A percentile compares a stretch with the other conserved stretches of the same genome.
These are phyloP conservation scores for Lutraria rhynchaena DNA, from an alignment of 1,140 invertebrate species.

Conservation along the genomic window DNA sequence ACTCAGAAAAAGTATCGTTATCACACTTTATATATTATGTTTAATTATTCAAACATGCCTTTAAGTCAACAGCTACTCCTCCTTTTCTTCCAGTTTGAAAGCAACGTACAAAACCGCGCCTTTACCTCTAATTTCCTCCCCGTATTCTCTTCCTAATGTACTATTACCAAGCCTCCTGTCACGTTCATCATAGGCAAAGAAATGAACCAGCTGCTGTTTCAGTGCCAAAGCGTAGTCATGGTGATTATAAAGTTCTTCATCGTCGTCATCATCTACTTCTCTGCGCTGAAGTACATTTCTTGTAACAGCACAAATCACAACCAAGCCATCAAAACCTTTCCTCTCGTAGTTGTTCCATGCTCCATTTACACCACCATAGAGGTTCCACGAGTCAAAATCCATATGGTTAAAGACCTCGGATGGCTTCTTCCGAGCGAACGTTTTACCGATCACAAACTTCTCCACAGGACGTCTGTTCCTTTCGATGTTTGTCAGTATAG, in stretches of 20 bases:
- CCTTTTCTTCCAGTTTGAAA: background rate
- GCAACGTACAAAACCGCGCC: background rate
- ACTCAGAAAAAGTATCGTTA: too few species aligned
- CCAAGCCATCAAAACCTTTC: background rate
- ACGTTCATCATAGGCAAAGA: background rate
- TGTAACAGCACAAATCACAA: constrained; percentile 1
- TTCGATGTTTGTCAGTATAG: background rate
- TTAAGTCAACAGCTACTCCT: too few species aligned
- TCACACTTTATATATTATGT: too few species aligned
- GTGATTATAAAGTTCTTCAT: background rate
- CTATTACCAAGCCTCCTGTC: background rate
- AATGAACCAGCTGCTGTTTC: constrained; percentile 15
- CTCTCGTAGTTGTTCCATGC: background rate
- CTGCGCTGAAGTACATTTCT: background rate
- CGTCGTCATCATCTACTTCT: background rate
- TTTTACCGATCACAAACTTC: constrained; percentile 11
- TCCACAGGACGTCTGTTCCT: background rate
- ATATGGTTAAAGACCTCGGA: background rate
- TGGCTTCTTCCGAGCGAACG: background rate
- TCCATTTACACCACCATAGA: constrained; percentile 1
- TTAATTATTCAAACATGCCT: too few species aligned
- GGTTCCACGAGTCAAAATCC: constrained; percentile 5
- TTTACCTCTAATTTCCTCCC: background rate
- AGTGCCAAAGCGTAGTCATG: background rate
- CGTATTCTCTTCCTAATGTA: background rate